Base-by-base conservation (phyloP, 64 coral and sea anemone species). In the Catalaphyllia jardinei region DNA sequence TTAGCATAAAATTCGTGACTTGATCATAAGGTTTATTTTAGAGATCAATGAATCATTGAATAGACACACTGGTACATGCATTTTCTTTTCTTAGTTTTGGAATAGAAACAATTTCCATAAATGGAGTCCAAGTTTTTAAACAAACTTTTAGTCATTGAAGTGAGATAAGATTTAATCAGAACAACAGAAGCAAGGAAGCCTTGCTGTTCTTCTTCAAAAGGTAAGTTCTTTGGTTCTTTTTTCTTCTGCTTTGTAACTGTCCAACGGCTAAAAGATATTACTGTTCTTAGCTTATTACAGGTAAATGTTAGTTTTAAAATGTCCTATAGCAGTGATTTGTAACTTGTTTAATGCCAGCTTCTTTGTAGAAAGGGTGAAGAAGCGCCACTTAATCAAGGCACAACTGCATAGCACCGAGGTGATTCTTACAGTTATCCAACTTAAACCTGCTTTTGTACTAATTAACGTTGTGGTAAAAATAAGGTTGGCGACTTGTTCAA, bases 141-240 rank as follows among this genome's bases (percentile, higher is more conserved):
- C 81, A 85, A 71, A 65, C 79, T 67, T 67, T n/a, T 31, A 83
- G 61, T 83, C 79, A 83, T 85, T 71, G 3, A 20, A 31, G 63
- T 85, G 81, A 85, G 81, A 85, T 85, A 67, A 85, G 81, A 85
- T 85, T 85, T 85, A 71, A 85, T 85, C 81, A 85, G 60, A 71
- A 29, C 30, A 85, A 69, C 30, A 50, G 35, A 64, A 9, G 12
- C 10, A 33, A 29, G 24, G 35, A 85, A 85, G 62, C n/a, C 38
- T 51, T 81, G 1, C 63, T 67, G 33, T 85, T 63, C 81, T 85
- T 50, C 12, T 81, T 30, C 81, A 29, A 71, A 85, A 35, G 81
- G 81, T 85, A 29, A 71, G 81, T 85, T 46, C 1, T 69, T 28
- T 4, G 14, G 69, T 29, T 50, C 1, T 4, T 71, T 51, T 25